These are phyloP conservation scores for Cecidostiba fungosa DNA, from an alignment of 2,888 invertebrate genomes.

Conservation along the genomic window DNA sequence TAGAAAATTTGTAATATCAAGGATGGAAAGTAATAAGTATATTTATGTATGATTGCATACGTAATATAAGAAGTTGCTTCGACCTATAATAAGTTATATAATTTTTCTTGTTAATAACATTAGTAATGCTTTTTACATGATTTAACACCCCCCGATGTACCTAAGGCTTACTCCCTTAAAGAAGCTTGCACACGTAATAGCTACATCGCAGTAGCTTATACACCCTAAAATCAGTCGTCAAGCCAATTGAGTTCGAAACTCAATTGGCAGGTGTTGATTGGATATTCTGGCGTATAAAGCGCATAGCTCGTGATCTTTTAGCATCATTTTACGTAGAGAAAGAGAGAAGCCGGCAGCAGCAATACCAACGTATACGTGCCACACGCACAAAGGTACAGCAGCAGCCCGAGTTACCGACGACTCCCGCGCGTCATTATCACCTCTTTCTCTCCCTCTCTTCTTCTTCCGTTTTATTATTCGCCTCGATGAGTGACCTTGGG, in stretches of 20 bases:
- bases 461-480: constrained; percentile 50
- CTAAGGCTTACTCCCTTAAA: too few species aligned
- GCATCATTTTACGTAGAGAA: background rate
- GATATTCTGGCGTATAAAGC: constrained; percentile 42
- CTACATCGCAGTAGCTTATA: too few species aligned
- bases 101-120: too few species aligned
- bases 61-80: too few species aligned
- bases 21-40: too few species aligned
- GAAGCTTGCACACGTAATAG: too few species aligned
- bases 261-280: constrained; percentile 44
- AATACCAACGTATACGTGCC: background rate
- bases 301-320: background rate
- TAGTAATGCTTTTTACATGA: too few species aligned
- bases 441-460: background rate
- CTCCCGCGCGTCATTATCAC: constrained; percentile 34
- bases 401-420: constrained; percentile 21
- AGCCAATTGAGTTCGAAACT: constrained; percentile 15
- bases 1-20: too few species aligned
- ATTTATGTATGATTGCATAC: too few species aligned
- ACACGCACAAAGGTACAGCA: constrained; percentile 1
- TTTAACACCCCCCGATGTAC: too few species aligned
- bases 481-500: constrained; percentile 36
- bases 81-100: too few species aligned
- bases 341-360: constrained; percentile 3
- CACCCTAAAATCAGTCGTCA: too few species aligned